These are phyloP conservation scores for Leptopilina syphax DNA, from an alignment of 2,888 invertebrate species.

Conservation along the genomic window DNA sequence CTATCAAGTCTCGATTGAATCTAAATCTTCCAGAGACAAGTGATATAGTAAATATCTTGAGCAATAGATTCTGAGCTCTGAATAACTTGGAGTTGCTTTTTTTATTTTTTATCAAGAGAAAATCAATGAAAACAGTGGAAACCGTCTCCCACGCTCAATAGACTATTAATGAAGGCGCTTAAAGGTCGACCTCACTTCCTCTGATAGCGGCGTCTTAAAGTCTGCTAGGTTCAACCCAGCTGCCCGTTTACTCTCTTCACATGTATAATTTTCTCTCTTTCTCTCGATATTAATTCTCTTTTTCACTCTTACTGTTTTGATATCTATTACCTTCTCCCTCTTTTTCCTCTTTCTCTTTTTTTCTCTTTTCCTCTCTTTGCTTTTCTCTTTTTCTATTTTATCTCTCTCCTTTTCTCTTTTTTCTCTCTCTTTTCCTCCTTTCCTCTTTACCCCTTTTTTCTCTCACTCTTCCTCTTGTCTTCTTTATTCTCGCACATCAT, in stretches of 20 bases:
- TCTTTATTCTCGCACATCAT: constrained; percentile 52
- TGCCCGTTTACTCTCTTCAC: constrained; percentile 51
- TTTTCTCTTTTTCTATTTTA: constrained; percentile 47
- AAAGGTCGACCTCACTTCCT: constrained; percentile 76
- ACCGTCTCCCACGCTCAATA: constrained; percentile 23
- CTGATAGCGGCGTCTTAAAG: constrained; percentile 73
- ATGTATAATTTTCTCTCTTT: constrained; percentile 47
- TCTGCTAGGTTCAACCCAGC: constrained; percentile 63
- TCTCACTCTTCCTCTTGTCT: constrained; percentile 49
- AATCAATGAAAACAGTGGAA: constrained; percentile 33
- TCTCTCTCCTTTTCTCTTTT: constrained; percentile 40
- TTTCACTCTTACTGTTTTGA: constrained; percentile 45
- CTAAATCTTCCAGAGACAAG: constrained; percentile 37
- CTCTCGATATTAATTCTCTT: constrained; percentile 48
- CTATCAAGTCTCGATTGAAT: constrained; percentile 31
- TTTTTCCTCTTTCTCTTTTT: constrained; percentile 48
- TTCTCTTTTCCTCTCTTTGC: constrained; percentile 46
- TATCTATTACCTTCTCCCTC: constrained; percentile 45
- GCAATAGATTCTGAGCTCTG: constrained; percentile 33
- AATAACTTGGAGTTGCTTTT: background rate
- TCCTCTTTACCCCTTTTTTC: constrained; percentile 46
- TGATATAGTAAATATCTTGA: constrained; percentile 16
- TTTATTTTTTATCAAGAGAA: constrained; percentile 18
- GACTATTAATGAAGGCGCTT: constrained; percentile 46
- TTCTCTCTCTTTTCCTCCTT: constrained; percentile 49